Base-by-base conservation (phyloP, 2,888 invertebrate genomes). In the Drepanosiphum platanoidis region DNA sequence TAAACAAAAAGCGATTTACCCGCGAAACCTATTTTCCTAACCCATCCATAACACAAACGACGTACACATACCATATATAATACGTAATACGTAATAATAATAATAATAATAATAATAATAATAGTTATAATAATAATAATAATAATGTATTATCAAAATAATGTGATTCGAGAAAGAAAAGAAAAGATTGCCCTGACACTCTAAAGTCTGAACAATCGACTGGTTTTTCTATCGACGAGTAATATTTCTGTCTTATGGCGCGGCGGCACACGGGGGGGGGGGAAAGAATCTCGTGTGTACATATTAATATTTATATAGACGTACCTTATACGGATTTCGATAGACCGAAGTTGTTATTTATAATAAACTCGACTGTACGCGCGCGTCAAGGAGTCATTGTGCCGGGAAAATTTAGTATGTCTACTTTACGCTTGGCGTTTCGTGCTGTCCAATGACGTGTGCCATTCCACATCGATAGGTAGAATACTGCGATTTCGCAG, bases 401-500 rank as follows among this genome's bases (percentile, higher is more conserved):
- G 30, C 70, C 36, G 58, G 81, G 30, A 39, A 32, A 72, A 72
- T 72, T 52, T 58, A 64, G 68, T 77, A 34, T 39, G 75, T 84
- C 84, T 68, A 58, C 32, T 52, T 39, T 71, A 61, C 71, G 81
- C 71, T 81, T 32, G 39, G 71, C 75, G 58, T 84, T 84, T 70
- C 75, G 30, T 39, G 46, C 68, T 68, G 75, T 84, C 84, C 77
- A 84, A 77, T 77, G 84, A 84, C 72, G 77, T 84, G 77, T 84
- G 36, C 52, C 58, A 70, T 84, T 75, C 74, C 84, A 27, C 75
- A 36, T 68, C 75, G 75, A 84, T 84, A 68, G 66, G 68, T 68
- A 68, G 46, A 32, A 61, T 71, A 81, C 81, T 81, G 61, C 39
- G 71, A 72, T 81, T 81, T 81, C 52, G 61, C 61, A 72, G 71